Evolutionary conservation across 2,797 vertebrate genomes (phyloP), one percentile per base, ranked within the genome.

Genomic region (Diceros bicornis): DNA sequence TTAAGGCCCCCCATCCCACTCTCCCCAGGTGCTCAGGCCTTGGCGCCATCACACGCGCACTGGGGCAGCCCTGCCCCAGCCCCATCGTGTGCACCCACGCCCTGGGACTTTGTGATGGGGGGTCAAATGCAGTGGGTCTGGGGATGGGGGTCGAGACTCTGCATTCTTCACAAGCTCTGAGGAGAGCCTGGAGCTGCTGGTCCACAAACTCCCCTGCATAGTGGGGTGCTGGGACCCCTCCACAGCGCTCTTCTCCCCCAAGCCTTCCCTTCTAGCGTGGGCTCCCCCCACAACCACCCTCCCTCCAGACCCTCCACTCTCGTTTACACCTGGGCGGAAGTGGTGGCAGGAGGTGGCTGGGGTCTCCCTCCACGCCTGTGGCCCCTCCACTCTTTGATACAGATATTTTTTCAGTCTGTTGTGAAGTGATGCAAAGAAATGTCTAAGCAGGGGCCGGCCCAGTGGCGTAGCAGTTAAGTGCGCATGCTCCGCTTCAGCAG

Each of bases 171-270:
- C 50, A 68, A 68, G 61, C 20, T 32, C 57, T 18, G 9, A 9
- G 61, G 62, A 23, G 18, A 41, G n/a, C 44, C 59, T 64, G 59
- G 16, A 6, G 25, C 17, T 44, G 4, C 55, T 61, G 23, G 23
- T 71, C 21, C 6, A 12, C 0, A 32, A 20, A 41, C 23, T 11
- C 13, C 6, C 23, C 27, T 23, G 69, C 2, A 1, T 6, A 23
- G 25, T 11, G 18, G 25, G 89, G n/a, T 8, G n/a, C 27, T 0
- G 10, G 2, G n/a, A 4, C 18, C 6, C 81, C 81, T 41, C 47
- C 14, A 13, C 0, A 32, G 37, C 29, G 71, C 47, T 57, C 59
- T n/a, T 55, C 34, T 25, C 21, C 59, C n/a, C 12, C 11, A 4
- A 32, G 18, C 18, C 44, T 21, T 88, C 41, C 68, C 69, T 88